Percentiles rank a stretch among this genome's conserved stretches.
Conservation (phyloP, 2,888 invertebrate species). For the Philereme transversata region DNA sequence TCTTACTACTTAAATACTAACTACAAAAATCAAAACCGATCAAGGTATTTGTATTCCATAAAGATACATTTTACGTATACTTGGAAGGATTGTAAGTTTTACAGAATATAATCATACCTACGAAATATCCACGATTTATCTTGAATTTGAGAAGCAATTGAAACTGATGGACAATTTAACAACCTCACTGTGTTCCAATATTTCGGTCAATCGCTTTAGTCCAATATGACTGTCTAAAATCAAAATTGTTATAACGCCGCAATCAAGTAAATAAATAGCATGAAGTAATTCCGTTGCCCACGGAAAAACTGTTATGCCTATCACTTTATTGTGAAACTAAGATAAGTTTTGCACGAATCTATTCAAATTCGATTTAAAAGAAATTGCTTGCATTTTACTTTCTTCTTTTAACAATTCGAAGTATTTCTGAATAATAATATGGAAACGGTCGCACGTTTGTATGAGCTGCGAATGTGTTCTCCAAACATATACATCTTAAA, state of each 20-base stretch:
- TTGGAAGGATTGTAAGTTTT: too few relatives aligned
- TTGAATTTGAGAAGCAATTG: not conserved
- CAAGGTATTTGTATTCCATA: too few relatives aligned
- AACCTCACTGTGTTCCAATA: not conserved
- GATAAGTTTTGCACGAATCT: slow-evolving; percentile 22
- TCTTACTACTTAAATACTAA: too few relatives aligned
- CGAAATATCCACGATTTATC: too few relatives aligned
- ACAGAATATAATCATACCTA: too few relatives aligned
- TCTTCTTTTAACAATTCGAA: not conserved
- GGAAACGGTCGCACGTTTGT: too few relatives aligned
- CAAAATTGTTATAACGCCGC: slow-evolving; percentile 18
- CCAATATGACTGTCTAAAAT: slow-evolving; percentile 22
- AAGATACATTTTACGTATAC: too few relatives aligned
- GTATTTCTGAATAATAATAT: too few relatives aligned
- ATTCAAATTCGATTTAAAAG: slow-evolving; percentile 12
- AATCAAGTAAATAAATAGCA: slow-evolving; percentile 28
- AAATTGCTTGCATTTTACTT: slow-evolving; percentile 8
- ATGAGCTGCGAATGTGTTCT: too few relatives aligned
- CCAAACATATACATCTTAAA: too few relatives aligned
- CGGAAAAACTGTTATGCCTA: slow-evolving; percentile 21
- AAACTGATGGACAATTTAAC: slow-evolving; percentile 1
- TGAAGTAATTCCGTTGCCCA: slow-evolving; percentile 32
- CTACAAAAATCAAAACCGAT: too few relatives aligned
- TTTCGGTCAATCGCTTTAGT: slow-evolving; percentile 13
- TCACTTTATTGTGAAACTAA: slow-evolving; percentile 27